Conservation (phyloP, 2,888 invertebrate genomes). For the Eilema caniola region DNA sequence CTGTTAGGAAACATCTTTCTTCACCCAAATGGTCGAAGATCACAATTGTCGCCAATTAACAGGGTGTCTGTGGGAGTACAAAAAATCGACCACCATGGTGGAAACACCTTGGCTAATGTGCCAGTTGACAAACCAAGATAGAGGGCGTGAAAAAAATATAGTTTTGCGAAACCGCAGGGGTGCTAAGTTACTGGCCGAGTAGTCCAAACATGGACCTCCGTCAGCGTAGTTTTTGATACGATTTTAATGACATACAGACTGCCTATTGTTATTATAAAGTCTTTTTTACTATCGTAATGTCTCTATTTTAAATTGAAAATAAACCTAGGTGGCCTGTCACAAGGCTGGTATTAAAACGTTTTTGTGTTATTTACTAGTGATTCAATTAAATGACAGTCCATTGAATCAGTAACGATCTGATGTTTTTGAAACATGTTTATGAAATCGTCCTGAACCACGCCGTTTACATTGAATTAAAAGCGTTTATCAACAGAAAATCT, state of each 20-base stretch:
- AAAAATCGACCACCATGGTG: slow-evolving; percentile 81
- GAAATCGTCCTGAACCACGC: neutral
- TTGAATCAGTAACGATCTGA: neutral
- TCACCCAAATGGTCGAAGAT: slow-evolving; percentile 76
- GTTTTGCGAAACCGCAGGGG: slow-evolving; percentile 78
- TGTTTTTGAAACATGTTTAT: neutral
- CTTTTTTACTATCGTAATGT: slow-evolving; percentile 21
- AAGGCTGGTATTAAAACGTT: neutral
- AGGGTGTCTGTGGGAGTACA: slow-evolving; percentile 58
- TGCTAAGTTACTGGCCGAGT: slow-evolving; percentile 66
- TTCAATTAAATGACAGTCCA: neutral
- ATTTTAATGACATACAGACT: slow-evolving; percentile 47
- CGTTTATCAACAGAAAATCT: too few relatives aligned
- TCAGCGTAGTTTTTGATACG: slow-evolving; percentile 51
- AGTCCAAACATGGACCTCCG: slow-evolving; percentile 80
- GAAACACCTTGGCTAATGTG: slow-evolving; percentile 85
- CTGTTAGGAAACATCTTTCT: slow-evolving; percentile 82
- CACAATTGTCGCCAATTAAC: slow-evolving; percentile 86
- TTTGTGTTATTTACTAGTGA: neutral
- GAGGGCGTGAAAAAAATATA: slow-evolving; percentile 65
- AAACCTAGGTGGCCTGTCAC: slow-evolving; percentile 7
- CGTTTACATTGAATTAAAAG: too few relatives aligned
- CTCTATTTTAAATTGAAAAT: slow-evolving; percentile 30
- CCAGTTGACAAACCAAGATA: slow-evolving; percentile 80
- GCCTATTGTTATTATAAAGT: slow-evolving; percentile 34